Conservation (phyloP, 2,113 vertebrate genomes). For the Pygoscelis antarcticus region DNA sequence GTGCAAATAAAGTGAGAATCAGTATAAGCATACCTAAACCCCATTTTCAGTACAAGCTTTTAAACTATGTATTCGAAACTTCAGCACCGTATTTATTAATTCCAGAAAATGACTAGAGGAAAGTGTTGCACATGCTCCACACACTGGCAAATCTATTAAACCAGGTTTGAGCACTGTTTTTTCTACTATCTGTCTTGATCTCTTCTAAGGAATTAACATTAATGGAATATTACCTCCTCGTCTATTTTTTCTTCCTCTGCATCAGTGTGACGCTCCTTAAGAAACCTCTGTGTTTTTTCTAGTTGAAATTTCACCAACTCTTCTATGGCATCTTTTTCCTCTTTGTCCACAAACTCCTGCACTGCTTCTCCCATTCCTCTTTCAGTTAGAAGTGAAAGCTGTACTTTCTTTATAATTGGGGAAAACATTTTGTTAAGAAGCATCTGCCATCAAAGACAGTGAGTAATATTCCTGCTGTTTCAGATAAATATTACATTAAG, state of each 20-base stretch:
- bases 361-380: conserved; percentile 97
- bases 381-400: conserved; percentile 93
- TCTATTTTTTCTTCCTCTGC: conserved; percentile 91
- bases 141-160: background rate
- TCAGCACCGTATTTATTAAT: background rate
- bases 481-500: background rate
- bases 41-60: background rate
- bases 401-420: conserved; percentile 80
- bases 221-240: conserved; percentile 77
- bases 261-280: conserved; percentile 84
- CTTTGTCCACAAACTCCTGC: conserved; percentile 97
- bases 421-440: background rate
- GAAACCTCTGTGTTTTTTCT: conserved; percentile 92
- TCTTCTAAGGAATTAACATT: background rate
- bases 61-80: background rate
- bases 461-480: background rate
- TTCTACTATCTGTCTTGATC: background rate
- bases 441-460: background rate
- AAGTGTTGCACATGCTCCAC: background rate
- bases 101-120: background rate
- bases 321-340: conserved; percentile 95
- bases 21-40: background rate
- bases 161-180: background rate
- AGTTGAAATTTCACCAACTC: conserved; percentile 94
- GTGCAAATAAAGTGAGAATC: background rate